Evolutionary conservation across 2,113 vertebrate genomes (phyloP).

Genomic region (Sinocyclocheilus anophthalmus): DNA sequence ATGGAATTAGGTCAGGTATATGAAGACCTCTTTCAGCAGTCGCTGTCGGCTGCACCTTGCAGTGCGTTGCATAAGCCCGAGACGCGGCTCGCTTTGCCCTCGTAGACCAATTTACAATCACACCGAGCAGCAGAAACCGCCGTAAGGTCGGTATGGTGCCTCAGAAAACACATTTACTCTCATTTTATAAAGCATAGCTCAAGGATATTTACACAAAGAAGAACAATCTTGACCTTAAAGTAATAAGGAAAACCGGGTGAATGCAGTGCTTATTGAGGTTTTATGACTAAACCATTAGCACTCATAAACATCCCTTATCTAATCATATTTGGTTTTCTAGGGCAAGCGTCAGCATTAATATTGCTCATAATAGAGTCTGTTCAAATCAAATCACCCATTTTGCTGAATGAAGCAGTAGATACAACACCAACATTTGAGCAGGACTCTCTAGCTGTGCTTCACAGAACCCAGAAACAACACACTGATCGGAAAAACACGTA

Average conservation of each 20-base stretch:
- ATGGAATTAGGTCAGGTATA: slow-evolving; percentile 45
- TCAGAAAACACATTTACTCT: background rate
- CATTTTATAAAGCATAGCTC: background rate
- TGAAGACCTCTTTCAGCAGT: slow-evolving; percentile 51
- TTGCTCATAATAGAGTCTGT: background rate
- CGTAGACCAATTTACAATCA: slow-evolving; percentile 47
- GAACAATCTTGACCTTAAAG: background rate
- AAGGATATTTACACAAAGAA: background rate
- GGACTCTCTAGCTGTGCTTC: background rate
- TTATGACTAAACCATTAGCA: background rate
- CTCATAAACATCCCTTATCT: background rate
- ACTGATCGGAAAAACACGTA: background rate
- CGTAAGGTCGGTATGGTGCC: background rate
- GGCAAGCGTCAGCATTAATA: background rate
- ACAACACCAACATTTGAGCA: no score
- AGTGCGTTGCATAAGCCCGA: slow-evolving; percentile 69
- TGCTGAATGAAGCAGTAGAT: background rate
- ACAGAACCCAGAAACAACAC: background rate
- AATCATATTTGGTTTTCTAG: background rate
- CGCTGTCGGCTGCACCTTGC: slow-evolving; percentile 62
- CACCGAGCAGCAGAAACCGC: slow-evolving; percentile 19
- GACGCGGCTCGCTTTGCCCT: slow-evolving; percentile 34
- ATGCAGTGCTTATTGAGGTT: background rate
- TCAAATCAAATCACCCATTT: background rate
- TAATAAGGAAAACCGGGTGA: background rate